Percentiles rank a stretch among this genome's conserved stretches.
These are phyloP conservation scores for Ardeotis arabs DNA, from an alignment of 2,113 vertebrate genomes.

Conservation along the genomic window DNA sequence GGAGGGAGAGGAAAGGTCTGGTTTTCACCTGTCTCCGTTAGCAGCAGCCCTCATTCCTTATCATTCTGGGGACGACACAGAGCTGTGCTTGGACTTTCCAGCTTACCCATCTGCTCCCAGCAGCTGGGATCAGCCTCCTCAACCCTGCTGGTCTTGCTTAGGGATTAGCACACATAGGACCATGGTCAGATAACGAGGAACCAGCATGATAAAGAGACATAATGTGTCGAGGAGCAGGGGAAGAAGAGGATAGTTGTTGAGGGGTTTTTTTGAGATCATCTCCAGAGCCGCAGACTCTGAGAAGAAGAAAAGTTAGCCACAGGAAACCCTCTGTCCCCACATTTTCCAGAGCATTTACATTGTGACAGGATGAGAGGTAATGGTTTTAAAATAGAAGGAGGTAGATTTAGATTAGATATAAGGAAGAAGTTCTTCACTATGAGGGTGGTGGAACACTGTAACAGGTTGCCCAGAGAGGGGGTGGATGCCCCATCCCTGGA, in stretches of 20 bases:
- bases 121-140: background rate
- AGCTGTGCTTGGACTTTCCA: background rate
- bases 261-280: background rate
- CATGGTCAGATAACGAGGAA: background rate
- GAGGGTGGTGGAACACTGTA: too few species aligned
- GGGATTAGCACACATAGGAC: background rate
- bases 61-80: background rate
- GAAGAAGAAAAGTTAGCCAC: background rate
- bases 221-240: background rate
- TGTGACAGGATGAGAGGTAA: too few species aligned
- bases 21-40: background rate
- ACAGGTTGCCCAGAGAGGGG: too few species aligned
- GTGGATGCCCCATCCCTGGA: too few species aligned
- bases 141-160: background rate
- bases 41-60: background rate
- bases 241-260: background rate
- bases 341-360: background rate
- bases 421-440: too few species aligned
- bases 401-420: too few species aligned
- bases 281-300: background rate
- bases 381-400: too few species aligned
- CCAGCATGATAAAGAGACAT: background rate
- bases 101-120: background rate
- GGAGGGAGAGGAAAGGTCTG: background rate
- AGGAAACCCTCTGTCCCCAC: background rate